These are phyloP conservation scores for Sebastiscus albofasciatus DNA, from an alignment of 2,797 vertebrate genomes.

Conservation along the genomic window DNA sequence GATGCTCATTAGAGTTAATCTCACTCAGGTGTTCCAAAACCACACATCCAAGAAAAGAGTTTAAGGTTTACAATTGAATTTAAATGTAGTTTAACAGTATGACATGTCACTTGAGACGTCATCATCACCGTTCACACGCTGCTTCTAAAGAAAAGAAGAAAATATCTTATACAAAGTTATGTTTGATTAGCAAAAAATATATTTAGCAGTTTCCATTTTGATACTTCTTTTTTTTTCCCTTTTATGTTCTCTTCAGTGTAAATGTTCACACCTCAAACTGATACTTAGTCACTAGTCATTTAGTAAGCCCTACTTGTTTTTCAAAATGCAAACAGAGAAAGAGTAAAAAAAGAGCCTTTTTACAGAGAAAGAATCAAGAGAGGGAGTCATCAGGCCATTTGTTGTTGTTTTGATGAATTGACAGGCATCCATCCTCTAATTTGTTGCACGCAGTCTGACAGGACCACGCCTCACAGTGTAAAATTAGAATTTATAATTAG, in stretches of 20 bases:
- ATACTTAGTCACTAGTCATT: neutral
- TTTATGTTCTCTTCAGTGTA: neutral
- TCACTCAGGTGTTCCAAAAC: slow-evolving; percentile 41
- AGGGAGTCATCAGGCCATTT: slow-evolving; percentile 17
- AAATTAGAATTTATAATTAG: slow-evolving; percentile 77
- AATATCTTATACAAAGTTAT: neutral
- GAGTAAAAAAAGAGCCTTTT: slow-evolving; percentile 4
- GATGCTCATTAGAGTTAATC: slow-evolving; percentile 47
- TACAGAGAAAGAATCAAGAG: neutral
- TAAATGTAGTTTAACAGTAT: slow-evolving; percentile 23
- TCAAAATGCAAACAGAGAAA: slow-evolving; percentile 16
- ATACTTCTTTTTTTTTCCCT: neutral
- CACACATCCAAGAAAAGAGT: slow-evolving; percentile 9
- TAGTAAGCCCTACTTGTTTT: slow-evolving; percentile 30
- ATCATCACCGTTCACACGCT: neutral
- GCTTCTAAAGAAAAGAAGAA: neutral
- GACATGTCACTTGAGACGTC: slow-evolving; percentile 1
- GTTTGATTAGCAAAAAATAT: neutral
- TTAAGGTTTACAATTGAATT: slow-evolving; percentile 1
- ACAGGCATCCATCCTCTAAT: slow-evolving; percentile 69
- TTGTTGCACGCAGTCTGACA: slow-evolving; percentile 52
- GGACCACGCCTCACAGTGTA: slow-evolving; percentile 63
- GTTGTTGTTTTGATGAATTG: slow-evolving; percentile 35
- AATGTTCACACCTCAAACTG: neutral
- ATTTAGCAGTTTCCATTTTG: neutral